Percentiles rank a stretch among this genome's conserved stretches.
Evolutionary conservation across 2,888 invertebrate species (phyloP).

Genomic region (Empis stercorea): DNA sequence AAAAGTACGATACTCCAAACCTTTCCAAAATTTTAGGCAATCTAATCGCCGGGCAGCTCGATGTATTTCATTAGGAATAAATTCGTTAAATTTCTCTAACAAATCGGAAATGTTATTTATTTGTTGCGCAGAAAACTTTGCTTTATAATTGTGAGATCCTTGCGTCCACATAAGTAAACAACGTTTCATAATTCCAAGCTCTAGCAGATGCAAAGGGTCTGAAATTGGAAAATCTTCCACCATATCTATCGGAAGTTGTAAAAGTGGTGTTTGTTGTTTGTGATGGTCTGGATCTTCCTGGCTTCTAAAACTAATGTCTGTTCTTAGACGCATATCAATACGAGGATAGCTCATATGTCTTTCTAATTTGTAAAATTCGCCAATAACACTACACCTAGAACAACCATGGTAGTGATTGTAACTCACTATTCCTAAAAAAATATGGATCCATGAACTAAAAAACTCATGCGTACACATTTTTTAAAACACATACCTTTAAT

Average conservation of each 20-base stretch:
- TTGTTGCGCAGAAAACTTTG: not conserved
- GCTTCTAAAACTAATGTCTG: not conserved
- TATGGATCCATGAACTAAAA: not conserved
- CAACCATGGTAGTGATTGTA: not conserved
- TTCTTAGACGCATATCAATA: not conserved
- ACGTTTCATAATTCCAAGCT: not conserved
- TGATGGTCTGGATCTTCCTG: not conserved
- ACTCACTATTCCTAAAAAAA: not conserved
- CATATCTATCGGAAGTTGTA: not conserved
- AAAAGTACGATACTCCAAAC: conserved; percentile 15
- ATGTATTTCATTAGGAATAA: not conserved
- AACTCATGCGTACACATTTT: too few species aligned
- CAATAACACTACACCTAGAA: not conserved
- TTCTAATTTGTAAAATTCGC: not conserved
- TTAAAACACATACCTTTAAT: too few species aligned
- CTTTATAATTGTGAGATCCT: not conserved
- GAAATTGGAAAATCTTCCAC: conserved; percentile 1
- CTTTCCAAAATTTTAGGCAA: conserved; percentile 14
- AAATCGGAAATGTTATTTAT: not conserved
- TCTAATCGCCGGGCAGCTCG: not conserved
- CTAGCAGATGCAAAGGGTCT: conserved; percentile 2
- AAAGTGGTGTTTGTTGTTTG: not conserved
- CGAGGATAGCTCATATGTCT: not conserved
- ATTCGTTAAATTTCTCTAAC: not conserved
- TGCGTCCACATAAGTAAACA: not conserved